Base-by-base conservation (phyloP, 2,797 vertebrate species). In the Protonibea diacanthus region DNA sequence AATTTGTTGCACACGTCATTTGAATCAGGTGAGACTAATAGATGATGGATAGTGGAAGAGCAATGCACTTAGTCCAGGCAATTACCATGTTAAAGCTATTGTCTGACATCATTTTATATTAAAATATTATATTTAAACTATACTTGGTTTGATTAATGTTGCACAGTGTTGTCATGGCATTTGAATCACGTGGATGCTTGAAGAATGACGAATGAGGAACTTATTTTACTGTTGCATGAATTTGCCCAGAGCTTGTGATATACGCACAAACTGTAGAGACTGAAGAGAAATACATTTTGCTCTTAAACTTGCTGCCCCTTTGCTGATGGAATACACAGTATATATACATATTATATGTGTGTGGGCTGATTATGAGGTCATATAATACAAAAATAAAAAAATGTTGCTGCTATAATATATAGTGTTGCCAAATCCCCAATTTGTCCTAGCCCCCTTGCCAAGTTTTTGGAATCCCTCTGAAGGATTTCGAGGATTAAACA, bases 401-500 rank as follows among this genome's bases (percentile, higher is more conserved):
- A 33, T 33, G 70, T 65, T 76, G 77, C 55, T 62, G 40, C 62
- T 75, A 23, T 61, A 62, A 68, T 71, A 61, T 61, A 81, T 67
- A 74, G 76, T 69, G 53, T 79, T 78, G 21, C 57, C 69, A 69
- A 84, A 74, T 81, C 76, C 71, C 45, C 58, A 80, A 64, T 83
- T 86, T 72, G 74, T 74, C 59, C 63, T 20, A 17, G 61, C 76
- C 68, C 70, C 21, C 62, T 56, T 11, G n/a, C 47, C 44, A 68
- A 75, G 29, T 70, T 74, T 73, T 80, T 70, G 21, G 60, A 81
- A 77, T 83, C 57, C 64, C 60, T 74, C 53, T 1, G 27, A 76
- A 71, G 55, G 71, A 84, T 81, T 85, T 81, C n/a, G 6, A 47
- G 68, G 72, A 85, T 87, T 83, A 83, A 81, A 84, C 4, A 14